Evolutionary conservation across 2,888 invertebrate genomes (phyloP), one percentile per base, ranked within the genome.

Genomic region (Habroteleia sp.): DNA sequence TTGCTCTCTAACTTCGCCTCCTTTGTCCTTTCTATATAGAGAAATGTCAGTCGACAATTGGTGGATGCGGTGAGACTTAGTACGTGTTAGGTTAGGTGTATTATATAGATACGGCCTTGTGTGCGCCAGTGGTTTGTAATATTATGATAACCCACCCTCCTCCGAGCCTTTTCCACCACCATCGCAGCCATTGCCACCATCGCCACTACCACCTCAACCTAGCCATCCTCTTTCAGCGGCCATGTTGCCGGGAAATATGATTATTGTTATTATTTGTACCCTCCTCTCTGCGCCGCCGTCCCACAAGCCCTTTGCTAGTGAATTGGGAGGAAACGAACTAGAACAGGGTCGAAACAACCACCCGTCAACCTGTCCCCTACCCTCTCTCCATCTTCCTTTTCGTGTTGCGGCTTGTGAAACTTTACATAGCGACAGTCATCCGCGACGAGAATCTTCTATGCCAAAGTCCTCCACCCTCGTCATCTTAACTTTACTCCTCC

Each of bases 211-310:
- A 77, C 80, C 80, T 82, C 83, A 77, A 79, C 82, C 83, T 83
- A 83, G 78, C 81, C 81, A 80, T 85, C 87, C 87, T 87, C 85
- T 85, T 85, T 84, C 83, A 85, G 86, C 85, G 84, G 87, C 88
- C 87, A 87, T 87, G 87, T 85, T 88, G 86, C 86, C 85, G 85
- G 86, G 86, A 87, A 87, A 87, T 87, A 87, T 87, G 87, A 87
- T 87, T 87, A 87, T 88, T 88, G 87, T 87, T 87, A 87, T 87
- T 88, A 87, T 86, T 87, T 86, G 85, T 83, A 84, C 84, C 87
- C 87, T 86, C 85, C 84, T 83, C 81, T 76, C 77, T 69, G 74
- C 76, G 62, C 81, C 78, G 62, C 81, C 83, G 81, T 81, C 82
- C 82, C 82, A 77, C 82, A 84, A 87, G 85, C 87, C 85, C 85